Evolutionary conservation across 2,797 vertebrate genomes (phyloP), one percentile per base, ranked within the genome.

Genomic region (Labeo calbasu): DNA sequence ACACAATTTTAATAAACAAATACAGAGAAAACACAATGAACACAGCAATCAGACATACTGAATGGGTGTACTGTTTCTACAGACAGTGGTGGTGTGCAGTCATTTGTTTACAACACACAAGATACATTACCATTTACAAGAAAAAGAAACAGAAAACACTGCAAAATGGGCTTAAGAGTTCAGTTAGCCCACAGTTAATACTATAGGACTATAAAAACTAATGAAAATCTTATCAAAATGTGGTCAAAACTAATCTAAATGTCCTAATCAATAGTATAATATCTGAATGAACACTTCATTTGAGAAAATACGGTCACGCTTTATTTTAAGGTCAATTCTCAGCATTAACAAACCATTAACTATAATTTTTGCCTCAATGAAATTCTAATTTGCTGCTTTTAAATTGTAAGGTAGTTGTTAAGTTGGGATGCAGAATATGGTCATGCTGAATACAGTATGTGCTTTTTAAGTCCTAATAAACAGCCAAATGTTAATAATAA

Each of bases 1-100:
- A 66, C 71, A 76, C 82, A 70, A 61, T 61, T 59, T 57, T 19
- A 83, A 72, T 79, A 72, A 79, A 84, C 50, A 70, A 48, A 75
- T 36, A 59, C 28, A 57, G 7, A 28, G 28, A 19, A 77, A 13
- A 32, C 63, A n/a, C 50, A n/a, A 25, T 23, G 36, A 77, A 61
- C 81, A 81, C 28, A 73, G 63, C 43, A 59, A 8, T 53, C 3
- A 36, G 10, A 21, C 48, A 17, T 11, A 68, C 28, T 53, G 15
- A 50, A 23, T 25, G 14, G 2, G 14, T 79, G 28, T n/a, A 69
- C 23, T 28, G 70, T 50, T 19, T 55, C 48, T 14, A 79, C 11
- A 19, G 11, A 51, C 46, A 36, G 32, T 59, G 50, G 59, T 15
- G 43, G 13, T 50, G 77, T 32, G 1, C 2, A n/a, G 53, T 71